phyloP scores from a whole-genome alignment of 2,888 invertebrate genomes.

The Mythimna impura region DNA sequence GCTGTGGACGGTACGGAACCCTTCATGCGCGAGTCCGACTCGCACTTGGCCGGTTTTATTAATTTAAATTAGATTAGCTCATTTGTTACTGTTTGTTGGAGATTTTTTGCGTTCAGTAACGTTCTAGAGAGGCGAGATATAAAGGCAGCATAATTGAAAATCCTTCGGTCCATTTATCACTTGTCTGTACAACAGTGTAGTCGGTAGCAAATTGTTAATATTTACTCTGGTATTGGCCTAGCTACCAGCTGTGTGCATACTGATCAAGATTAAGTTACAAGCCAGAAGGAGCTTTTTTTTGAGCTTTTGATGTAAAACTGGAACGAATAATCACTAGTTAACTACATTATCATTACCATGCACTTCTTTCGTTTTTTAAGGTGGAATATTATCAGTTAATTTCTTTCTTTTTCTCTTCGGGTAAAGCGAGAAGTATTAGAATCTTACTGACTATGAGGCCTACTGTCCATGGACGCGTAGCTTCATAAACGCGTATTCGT shows the following conservation, averaged over 20 bases:
- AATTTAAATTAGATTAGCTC: conserved; percentile 7
- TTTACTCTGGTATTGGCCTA: not conserved
- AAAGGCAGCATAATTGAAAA: conserved; percentile 40
- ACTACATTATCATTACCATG: not conserved
- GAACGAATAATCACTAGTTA: not conserved
- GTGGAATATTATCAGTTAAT: no score
- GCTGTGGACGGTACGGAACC: no score
- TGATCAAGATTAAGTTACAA: conserved; percentile 31
- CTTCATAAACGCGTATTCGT: no score
- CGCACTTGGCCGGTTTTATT: not conserved
- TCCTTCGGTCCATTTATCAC: conserved; percentile 39
- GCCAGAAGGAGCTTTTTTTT: conserved; percentile 21
- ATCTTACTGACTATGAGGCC: no score
- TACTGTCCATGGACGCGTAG: no score
- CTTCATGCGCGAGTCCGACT: no score
- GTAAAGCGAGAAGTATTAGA: no score
- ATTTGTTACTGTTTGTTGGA: conserved; percentile 17
- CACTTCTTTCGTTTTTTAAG: no score
- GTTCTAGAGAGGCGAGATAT: conserved; percentile 1
- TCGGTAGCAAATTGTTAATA: conserved; percentile 33
- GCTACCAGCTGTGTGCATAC: conserved; percentile 4
- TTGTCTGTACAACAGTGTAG: conserved; percentile 9
- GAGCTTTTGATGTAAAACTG: not conserved
- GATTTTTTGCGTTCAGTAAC: conserved; percentile 33
- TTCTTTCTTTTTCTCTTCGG: no score